A percentile compares a stretch with the other conserved stretches of the same genome.
Evolutionary conservation across 2,113 vertebrate genomes (phyloP).

Genomic region (Australoheros scitulus): DNA sequence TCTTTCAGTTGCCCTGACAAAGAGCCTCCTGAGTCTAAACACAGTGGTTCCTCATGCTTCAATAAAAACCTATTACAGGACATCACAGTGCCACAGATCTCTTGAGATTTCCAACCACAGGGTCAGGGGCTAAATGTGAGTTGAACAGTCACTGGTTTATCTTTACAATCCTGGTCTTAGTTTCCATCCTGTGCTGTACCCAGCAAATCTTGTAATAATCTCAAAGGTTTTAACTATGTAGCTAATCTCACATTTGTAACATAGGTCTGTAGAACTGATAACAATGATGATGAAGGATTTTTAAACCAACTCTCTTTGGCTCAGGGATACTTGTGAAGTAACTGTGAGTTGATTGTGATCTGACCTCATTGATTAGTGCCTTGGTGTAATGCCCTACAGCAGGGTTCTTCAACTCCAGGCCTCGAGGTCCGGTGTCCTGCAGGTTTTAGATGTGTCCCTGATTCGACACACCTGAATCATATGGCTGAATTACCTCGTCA

Average conservation of each 20-base stretch:
- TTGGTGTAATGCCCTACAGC: not conserved
- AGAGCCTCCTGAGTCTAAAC: slow-evolving; percentile 12
- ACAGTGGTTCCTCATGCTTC: slow-evolving; percentile 9
- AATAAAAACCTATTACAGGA: slow-evolving; percentile 14
- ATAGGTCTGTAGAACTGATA: not conserved
- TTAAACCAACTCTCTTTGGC: not conserved
- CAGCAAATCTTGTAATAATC: slow-evolving; percentile 2
- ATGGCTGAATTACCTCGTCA: no score
- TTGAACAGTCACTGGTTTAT: slow-evolving; percentile 18
- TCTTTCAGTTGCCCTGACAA: slow-evolving; percentile 19
- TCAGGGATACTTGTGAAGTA: not conserved
- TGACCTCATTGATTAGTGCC: not conserved
- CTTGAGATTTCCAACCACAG: not conserved
- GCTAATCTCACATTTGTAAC: slow-evolving; percentile 7
- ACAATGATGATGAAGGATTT: not conserved
- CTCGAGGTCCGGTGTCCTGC: no score
- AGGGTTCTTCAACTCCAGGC: no score
- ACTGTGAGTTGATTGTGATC: not conserved
- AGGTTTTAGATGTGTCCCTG: no score
- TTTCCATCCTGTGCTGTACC: not conserved
- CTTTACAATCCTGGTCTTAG: slow-evolving; percentile 7
- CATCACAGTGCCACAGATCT: slow-evolving; percentile 13
- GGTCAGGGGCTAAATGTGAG: slow-evolving; percentile 24
- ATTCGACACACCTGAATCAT: no score
- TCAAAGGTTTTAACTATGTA: slow-evolving; percentile 9